Evolutionary conservation across 2,888 invertebrate species (phyloP), one percentile per base, ranked within the genome.

Genomic region (Andrena dorsata): DNA sequence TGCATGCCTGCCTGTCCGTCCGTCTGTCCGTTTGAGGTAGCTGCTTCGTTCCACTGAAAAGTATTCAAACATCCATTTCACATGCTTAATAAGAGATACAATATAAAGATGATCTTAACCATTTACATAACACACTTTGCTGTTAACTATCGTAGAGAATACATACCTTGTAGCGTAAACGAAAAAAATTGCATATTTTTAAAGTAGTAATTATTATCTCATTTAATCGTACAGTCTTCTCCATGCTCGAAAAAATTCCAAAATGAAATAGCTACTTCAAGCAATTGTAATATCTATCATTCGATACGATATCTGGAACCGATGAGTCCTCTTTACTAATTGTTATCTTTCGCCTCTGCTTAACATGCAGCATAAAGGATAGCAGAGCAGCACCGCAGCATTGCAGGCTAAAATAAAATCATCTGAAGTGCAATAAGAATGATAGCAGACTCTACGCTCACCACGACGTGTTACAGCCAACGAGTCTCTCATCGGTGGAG

Each of bases 351-450:
- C 92, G 93, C 91, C 90, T 93, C 91, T 94, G 93, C 93, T 93
- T 93, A 90, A 92, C 91, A 93, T 87, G 93, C 93, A 94, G 94
- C 94, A 91, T 94, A 94, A 93, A 93, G 92, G 93, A 92, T 91
- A 90, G 91, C 90, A 86, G 87, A 89, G 86, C 88, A 83, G 86
- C 88, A 88, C 86, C 89, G 89, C 90, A 90, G 90, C 90, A 89
- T 86, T 82, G 88, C 88, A 89, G 89, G 85, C 88, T 89, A 88
- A 86, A 87, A 88, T 84, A 85, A 82, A 87, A 88, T 78, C 88
- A 75, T 81, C 88, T 70, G 84, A 88, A 83, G 88, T 88, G 88
- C 87, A 86, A 88, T 88, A 89, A 89, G 84, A 88, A 88, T 82
- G 83, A 88, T 86, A 85, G 86, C 86, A 85, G 85, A 80, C 83